These are phyloP conservation scores for Drosophila pachea DNA, from an alignment of 1,140 invertebrate species.

Conservation along the genomic window DNA sequence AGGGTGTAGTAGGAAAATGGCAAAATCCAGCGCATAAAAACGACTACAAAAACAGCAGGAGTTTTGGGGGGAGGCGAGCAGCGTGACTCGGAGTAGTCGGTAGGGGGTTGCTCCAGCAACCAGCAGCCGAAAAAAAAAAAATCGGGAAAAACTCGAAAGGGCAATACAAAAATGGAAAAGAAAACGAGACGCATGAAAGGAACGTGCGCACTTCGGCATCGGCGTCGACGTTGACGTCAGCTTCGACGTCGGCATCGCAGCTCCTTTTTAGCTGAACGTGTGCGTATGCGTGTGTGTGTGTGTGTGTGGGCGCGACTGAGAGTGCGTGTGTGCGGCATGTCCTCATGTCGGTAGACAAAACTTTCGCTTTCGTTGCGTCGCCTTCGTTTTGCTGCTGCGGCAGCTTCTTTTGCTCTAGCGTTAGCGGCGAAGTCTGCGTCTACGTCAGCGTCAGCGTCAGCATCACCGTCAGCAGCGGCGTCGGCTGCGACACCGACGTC, in stretches of 20 bases:
- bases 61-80: conserved; percentile 6
- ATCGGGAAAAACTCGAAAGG: conserved; percentile 30
- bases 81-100: too few relatives aligned
- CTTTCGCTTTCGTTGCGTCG: conserved; percentile 63
- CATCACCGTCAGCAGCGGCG: neutral
- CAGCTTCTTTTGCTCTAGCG: conserved; percentile 28
- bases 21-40: conserved; percentile 42
- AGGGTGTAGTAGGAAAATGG: conserved; percentile 19
- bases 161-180: conserved; percentile 34
- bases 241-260: conserved; percentile 18
- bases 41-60: conserved; percentile 65
- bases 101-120: conserved; percentile 2
- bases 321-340: neutral
- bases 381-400: conserved; percentile 51
- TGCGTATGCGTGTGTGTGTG: conserved; percentile 17
- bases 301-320: conserved; percentile 1
- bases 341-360: conserved; percentile 62
- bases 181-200: conserved; percentile 38
- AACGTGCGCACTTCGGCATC: conserved; percentile 38
- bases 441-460: neutral
- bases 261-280: conserved; percentile 6
- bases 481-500: neutral
- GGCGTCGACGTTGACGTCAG: conserved; percentile 13
- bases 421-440: conserved; percentile 4
- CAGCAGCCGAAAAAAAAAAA: neutral